Conservation (phyloP, 2,797 vertebrate genomes). For the Enteromius anoplus region DNA sequence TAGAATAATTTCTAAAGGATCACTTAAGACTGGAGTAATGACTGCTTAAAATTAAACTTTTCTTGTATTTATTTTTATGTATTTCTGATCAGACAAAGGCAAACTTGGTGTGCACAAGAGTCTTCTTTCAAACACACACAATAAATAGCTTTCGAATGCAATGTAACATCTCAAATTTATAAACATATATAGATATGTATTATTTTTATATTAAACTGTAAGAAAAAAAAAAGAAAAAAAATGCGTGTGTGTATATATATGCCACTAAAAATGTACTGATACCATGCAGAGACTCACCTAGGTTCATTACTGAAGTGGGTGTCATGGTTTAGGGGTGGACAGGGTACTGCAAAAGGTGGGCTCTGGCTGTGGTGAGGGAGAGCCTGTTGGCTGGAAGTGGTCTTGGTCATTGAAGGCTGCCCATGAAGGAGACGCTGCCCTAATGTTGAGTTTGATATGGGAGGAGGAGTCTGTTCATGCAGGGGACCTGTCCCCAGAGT, state of each 20-base stretch:
- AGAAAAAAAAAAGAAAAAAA: not conserved
- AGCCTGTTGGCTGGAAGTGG: slow-evolving; percentile 65
- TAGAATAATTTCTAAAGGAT: not conserved
- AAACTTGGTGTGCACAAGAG: not conserved
- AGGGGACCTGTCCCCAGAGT: slow-evolving; percentile 75
- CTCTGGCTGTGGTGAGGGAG: slow-evolving; percentile 72
- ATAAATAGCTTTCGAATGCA: not conserved
- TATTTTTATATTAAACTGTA: not conserved
- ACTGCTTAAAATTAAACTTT: not conserved
- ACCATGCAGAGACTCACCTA: slow-evolving; percentile 76
- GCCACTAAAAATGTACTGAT: not conserved
- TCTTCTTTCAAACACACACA: not conserved
- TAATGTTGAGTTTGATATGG: slow-evolving; percentile 61
- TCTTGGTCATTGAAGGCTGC: slow-evolving; percentile 63
- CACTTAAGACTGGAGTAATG: not conserved
- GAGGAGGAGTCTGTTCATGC: slow-evolving; percentile 70
- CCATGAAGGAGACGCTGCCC: slow-evolving; percentile 66
- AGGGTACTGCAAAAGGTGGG: slow-evolving; percentile 85
- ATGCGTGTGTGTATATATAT: no score
- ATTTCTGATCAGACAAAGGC: not conserved
- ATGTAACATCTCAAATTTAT: not conserved
- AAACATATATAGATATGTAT: not conserved
- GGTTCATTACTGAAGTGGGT: slow-evolving; percentile 87
- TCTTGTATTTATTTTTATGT: not conserved
- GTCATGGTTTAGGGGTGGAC: slow-evolving; percentile 82